Evolutionary conservation across 2,888 invertebrate species (phyloP).

Genomic region (Cyrtodaria siliqua): DNA sequence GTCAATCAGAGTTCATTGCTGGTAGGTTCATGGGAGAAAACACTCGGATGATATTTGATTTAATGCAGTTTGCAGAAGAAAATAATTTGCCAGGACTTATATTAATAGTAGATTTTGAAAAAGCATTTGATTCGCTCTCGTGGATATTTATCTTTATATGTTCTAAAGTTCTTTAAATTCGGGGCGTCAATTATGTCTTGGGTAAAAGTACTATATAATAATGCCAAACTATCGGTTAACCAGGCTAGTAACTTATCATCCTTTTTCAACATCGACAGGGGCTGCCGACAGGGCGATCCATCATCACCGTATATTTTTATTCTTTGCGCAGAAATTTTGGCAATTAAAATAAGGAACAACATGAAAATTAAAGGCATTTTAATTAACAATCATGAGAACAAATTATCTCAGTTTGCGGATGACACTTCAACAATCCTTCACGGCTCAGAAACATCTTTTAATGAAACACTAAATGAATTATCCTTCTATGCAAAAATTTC

Average conservation of each 20-base stretch:
- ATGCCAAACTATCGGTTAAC: too few relatives aligned
- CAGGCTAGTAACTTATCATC: neutral
- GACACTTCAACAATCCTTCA: slow-evolving; percentile 22
- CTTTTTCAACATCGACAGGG: too few relatives aligned
- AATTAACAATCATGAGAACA: slow-evolving; percentile 23
- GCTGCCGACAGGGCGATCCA: too few relatives aligned
- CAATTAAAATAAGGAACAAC: neutral
- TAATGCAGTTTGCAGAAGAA: slow-evolving; percentile 1
- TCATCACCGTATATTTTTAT: too few relatives aligned
- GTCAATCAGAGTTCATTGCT: too few relatives aligned
- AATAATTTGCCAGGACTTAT: neutral
- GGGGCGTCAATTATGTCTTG: too few relatives aligned
- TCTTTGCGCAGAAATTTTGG: too few relatives aligned
- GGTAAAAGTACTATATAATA: too few relatives aligned
- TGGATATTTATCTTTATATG: too few relatives aligned
- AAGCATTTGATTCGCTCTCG: too few relatives aligned
- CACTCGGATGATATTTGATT: neutral
- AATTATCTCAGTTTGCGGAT: slow-evolving; percentile 34
- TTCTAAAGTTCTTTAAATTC: too few relatives aligned
- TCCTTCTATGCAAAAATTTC: slow-evolving; percentile 5
- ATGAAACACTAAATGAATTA: slow-evolving; percentile 9
- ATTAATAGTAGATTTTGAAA: too few relatives aligned
- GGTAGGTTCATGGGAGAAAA: neutral
- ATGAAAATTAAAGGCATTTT: slow-evolving; percentile 19
- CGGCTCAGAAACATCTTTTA: slow-evolving; percentile 9